These are phyloP conservation scores for Trissoscelio sp. DNA, from an alignment of 2,888 invertebrate genomes.

Conservation along the genomic window DNA sequence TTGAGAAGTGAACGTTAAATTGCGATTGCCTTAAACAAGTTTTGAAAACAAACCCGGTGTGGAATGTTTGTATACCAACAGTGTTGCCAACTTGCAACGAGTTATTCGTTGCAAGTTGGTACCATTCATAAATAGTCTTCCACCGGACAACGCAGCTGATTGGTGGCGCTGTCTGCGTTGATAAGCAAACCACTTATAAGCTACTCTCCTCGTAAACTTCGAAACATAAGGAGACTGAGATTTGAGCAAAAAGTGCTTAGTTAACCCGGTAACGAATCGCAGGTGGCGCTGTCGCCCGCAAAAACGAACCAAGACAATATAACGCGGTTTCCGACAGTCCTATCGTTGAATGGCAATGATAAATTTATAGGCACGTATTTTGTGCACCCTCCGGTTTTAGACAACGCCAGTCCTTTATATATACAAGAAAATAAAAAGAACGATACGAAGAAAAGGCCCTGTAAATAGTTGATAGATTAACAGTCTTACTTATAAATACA, in stretches of 20 bases:
- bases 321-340: constrained; percentile 43
- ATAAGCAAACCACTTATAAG: not conserved
- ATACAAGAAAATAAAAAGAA: constrained; percentile 3
- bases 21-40: constrained; percentile 31
- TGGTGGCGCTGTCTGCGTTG: not conserved
- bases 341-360: constrained; percentile 16
- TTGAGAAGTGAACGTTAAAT: constrained; percentile 27
- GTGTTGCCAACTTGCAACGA: not conserved
- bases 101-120: not conserved
- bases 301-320: constrained; percentile 46
- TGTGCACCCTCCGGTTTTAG: constrained; percentile 12
- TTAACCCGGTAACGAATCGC: constrained; percentile 1
- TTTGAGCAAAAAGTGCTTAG: constrained; percentile 19
- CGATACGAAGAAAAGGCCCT: not conserved
- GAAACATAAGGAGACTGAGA: constrained; percentile 13
- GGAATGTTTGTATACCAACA: constrained; percentile 7
- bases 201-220: not conserved
- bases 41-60: not conserved
- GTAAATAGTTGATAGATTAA: constrained; percentile 40
- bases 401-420: constrained; percentile 37
- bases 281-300: constrained; percentile 1
- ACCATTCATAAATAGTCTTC: constrained; percentile 13
- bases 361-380: constrained; percentile 18
- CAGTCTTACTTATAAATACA: constrained; percentile 14
- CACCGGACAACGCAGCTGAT: constrained; percentile 8